Conservation (phyloP, 2,113 vertebrate species). For the Cebidichthys violaceus region DNA sequence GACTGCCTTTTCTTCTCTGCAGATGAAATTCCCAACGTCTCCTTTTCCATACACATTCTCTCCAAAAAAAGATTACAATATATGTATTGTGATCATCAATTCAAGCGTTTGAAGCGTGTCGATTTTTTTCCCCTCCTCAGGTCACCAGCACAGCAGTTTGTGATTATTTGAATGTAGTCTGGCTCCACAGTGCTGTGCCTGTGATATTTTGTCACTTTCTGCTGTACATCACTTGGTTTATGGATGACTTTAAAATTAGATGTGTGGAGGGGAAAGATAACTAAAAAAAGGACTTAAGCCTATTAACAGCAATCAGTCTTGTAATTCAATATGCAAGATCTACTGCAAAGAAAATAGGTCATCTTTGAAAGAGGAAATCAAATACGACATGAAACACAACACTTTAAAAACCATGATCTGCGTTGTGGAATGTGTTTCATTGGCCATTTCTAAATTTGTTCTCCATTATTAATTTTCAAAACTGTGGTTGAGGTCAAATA, state of each 20-base stretch:
- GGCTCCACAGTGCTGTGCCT: conserved; percentile 52
- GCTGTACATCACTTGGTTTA: conserved; percentile 47
- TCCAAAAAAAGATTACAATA: conserved; percentile 70
- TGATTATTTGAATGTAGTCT: conserved; percentile 64
- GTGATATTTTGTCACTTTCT: conserved; percentile 69
- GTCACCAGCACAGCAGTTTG: conserved; percentile 58
- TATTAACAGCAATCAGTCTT: conserved; percentile 66
- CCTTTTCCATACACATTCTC: conserved; percentile 49
- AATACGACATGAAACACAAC: conserved; percentile 50
- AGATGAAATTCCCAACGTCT: conserved; percentile 62
- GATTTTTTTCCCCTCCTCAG: conserved; percentile 47
- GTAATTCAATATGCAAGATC: conserved; percentile 67
- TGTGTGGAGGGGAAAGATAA: conserved; percentile 17
- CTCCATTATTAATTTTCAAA: conserved; percentile 47
- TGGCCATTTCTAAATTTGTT: conserved; percentile 49
- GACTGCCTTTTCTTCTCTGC: conserved; percentile 64
- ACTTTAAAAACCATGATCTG: conserved; percentile 45
- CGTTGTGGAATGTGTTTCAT: conserved; percentile 39
- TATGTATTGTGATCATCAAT: conserved; percentile 70
- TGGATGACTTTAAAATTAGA: conserved; percentile 60
- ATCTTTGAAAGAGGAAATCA: conserved; percentile 52
- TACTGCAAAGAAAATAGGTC: conserved; percentile 69
- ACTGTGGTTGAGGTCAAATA: too few relatives aligned
- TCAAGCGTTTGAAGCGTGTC: conserved; percentile 69
- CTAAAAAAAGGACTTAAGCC: conserved; percentile 68